phyloP scores from a whole-genome alignment of 1,140 invertebrate genomes.

The Drosophila biarmipes region DNA sequence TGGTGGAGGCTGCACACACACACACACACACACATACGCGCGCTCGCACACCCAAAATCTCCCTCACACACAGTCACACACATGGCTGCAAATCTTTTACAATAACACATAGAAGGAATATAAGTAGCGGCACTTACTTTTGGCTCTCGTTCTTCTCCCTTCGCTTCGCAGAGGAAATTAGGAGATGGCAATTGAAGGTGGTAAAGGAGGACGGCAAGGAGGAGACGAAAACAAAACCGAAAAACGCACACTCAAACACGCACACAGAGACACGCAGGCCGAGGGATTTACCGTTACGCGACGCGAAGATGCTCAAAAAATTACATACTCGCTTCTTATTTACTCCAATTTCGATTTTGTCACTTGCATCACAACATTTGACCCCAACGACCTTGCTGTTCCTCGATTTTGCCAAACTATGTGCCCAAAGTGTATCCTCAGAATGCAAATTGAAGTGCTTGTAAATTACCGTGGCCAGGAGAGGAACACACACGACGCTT shows the following conservation, averaged over 20 bases:
- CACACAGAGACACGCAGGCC: constrained; percentile 35
- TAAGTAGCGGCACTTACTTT: constrained; percentile 55
- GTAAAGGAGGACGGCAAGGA: constrained; percentile 7
- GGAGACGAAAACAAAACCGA: constrained; percentile 29
- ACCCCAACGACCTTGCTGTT: constrained; percentile 41
- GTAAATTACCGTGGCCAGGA: constrained; percentile 15
- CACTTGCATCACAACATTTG: constrained; percentile 42
- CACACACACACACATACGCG: constrained; percentile 21
- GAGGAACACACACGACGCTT: constrained; percentile 66
- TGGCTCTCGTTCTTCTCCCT: constrained; percentile 2
- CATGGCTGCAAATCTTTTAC: constrained; percentile 51
- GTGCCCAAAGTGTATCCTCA: neutral
- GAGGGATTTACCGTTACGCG: constrained; percentile 47
- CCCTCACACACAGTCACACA: constrained; percentile 25
- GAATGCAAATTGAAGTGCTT: constrained; percentile 29
- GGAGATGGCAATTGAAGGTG: constrained; percentile 12
- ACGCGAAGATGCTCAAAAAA: constrained; percentile 20
- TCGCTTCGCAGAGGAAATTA: constrained; percentile 25
- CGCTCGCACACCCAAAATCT: constrained; percentile 10
- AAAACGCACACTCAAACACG: constrained; percentile 46
- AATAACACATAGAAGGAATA: constrained; percentile 51
- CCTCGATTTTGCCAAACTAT: neutral
- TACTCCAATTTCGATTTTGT: constrained; percentile 40
- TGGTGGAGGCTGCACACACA: constrained; percentile 50
- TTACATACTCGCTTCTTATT: constrained; percentile 1